phyloP scores from a whole-genome alignment of 64 coral and sea anemone species.

The Hydrozoanthus tunicans region DNA sequence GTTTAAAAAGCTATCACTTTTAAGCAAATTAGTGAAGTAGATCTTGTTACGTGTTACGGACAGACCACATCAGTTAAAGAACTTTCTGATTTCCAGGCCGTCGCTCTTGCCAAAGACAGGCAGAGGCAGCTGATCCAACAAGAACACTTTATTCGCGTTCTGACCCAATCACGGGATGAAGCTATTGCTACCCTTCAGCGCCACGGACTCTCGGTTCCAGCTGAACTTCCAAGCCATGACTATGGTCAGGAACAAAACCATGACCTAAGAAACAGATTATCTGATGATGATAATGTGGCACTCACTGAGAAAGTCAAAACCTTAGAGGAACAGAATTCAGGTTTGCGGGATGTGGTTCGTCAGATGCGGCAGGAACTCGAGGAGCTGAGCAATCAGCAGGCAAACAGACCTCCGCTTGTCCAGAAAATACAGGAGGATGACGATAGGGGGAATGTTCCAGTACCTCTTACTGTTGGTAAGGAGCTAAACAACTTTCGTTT shows the following conservation, averaged over 20 bases:
- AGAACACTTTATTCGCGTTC: constrained; percentile 81
- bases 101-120: constrained; percentile 70
- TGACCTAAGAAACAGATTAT: background rate
- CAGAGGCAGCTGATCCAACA: constrained; percentile 70
- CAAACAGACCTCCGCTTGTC: constrained; percentile 60
- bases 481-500: background rate
- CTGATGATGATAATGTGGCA: background rate
- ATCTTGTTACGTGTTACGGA: too few species aligned
- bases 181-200: constrained; percentile 84
- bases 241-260: background rate
- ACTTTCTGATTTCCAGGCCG: constrained; percentile 39
- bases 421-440: constrained; percentile 23
- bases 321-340: constrained; percentile 70
- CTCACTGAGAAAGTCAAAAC: constrained; percentile 39
- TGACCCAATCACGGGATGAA: constrained; percentile 84
- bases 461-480: constrained; percentile 81
- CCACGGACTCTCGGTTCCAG: constrained; percentile 85
- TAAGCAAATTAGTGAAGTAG: too few species aligned
- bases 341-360: constrained; percentile 73
- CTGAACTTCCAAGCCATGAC: constrained; percentile 74
- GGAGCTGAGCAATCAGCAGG: constrained; percentile 74
- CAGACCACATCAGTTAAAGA: too few species aligned
- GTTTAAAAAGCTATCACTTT: too few species aligned
- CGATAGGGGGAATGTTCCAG: constrained; percentile 9
- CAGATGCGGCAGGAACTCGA: constrained; percentile 98